phyloP scores from a whole-genome alignment of 1,140 invertebrate genomes.

The Drosophila busckii region DNA sequence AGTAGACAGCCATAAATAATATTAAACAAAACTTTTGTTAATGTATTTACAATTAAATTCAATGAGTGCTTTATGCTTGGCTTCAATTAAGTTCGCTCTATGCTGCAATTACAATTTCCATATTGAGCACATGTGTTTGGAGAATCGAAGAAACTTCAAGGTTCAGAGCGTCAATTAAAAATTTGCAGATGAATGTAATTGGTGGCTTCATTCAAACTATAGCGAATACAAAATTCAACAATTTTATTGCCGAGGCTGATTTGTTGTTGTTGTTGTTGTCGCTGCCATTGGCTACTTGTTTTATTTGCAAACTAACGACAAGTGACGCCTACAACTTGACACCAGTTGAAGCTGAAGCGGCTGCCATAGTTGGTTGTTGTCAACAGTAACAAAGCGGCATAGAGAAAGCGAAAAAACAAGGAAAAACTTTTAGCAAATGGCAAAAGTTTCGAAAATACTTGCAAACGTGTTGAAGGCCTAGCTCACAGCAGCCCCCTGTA shows the following conservation, averaged over 20 bases:
- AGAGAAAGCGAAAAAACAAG: slow-evolving; percentile 11
- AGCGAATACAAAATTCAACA: slow-evolving; percentile 10
- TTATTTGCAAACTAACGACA: slow-evolving; percentile 48
- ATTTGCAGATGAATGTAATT: too few relatives aligned
- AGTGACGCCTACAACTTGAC: slow-evolving; percentile 60
- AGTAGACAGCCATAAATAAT: too few relatives aligned
- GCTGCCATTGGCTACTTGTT: slow-evolving; percentile 30
- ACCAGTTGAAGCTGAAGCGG: slow-evolving; percentile 5
- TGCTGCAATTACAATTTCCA: slow-evolving; percentile 7
- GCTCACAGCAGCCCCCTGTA: slow-evolving; percentile 20
- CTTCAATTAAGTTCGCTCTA: neutral
- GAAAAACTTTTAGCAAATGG: slow-evolving; percentile 49
- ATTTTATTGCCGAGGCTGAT: slow-evolving; percentile 34
- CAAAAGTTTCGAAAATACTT: slow-evolving; percentile 58
- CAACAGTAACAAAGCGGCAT: slow-evolving; percentile 5
- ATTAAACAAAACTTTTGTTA: too few relatives aligned
- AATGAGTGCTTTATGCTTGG: too few relatives aligned
- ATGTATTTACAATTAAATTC: too few relatives aligned
- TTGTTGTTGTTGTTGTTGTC: slow-evolving; percentile 49
- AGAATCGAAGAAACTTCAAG: too few relatives aligned
- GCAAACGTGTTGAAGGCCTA: slow-evolving; percentile 44
- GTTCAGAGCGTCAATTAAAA: too few relatives aligned
- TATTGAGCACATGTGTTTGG: slow-evolving; percentile 45
- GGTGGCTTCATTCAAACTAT: too few relatives aligned
- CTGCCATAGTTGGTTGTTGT: too few relatives aligned